A percentile compares a stretch with the other conserved stretches of the same genome.
Conservation (phyloP, 2,888 invertebrate genomes). For the Temnothorax rugatulus region DNA sequence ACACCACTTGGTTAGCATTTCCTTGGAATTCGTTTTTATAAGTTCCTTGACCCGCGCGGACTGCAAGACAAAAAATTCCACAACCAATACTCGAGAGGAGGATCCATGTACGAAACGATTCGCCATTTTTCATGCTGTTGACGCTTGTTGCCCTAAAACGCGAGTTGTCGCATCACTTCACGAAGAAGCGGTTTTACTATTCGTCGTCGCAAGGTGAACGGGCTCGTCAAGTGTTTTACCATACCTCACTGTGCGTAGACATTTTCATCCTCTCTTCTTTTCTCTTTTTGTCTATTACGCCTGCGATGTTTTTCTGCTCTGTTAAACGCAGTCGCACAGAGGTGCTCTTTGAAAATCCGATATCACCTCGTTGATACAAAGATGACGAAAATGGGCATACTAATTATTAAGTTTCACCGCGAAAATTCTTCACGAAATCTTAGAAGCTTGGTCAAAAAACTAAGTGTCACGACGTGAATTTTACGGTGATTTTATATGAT, state of each 20-base stretch:
- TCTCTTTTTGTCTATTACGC: neutral
- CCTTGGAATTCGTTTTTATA: slow-evolving; percentile 32
- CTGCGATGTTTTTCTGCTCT: slow-evolving; percentile 70
- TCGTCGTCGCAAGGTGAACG: slow-evolving; percentile 60
- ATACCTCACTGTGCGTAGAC: slow-evolving; percentile 37
- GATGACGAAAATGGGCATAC: neutral
- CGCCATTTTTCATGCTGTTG: slow-evolving; percentile 27
- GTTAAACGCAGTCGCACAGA: slow-evolving; percentile 63
- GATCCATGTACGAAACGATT: slow-evolving; percentile 33
- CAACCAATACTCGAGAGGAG: neutral
- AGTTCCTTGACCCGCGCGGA: slow-evolving; percentile 65
- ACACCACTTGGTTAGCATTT: neutral
- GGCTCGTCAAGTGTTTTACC: slow-evolving; percentile 53
- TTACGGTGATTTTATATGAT: neutral
- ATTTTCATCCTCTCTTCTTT: slow-evolving; percentile 43
- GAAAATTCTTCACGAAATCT: neutral
- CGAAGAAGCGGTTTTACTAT: slow-evolving; percentile 20
- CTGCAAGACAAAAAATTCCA: neutral
- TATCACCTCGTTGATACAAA: slow-evolving; percentile 30
- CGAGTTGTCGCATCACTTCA: neutral
- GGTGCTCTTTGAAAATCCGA: slow-evolving; percentile 51
- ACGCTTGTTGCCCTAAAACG: slow-evolving; percentile 46
- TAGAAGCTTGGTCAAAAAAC: neutral
- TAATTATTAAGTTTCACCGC: slow-evolving; percentile 29
- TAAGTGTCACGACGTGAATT: neutral